Evolutionary conservation across 1,140 invertebrate genomes (phyloP).

Genomic region (Scaptomyza hsui): DNA sequence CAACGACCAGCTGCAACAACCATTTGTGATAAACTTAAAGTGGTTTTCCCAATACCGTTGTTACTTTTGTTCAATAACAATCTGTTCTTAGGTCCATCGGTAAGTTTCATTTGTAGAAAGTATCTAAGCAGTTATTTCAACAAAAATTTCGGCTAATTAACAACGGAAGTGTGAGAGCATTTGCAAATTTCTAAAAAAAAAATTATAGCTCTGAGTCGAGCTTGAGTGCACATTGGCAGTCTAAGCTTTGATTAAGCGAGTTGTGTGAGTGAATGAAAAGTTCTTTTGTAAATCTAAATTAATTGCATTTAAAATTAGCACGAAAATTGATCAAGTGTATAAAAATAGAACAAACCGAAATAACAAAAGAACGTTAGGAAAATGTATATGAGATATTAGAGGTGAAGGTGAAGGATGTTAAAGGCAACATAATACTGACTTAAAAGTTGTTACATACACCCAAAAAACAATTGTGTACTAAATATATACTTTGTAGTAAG

Average conservation of each 20-base stretch:
- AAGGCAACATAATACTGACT: background rate
- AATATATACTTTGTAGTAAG: no score
- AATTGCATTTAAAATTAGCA: conserved; percentile 72
- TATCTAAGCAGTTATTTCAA: background rate
- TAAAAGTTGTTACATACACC: background rate
- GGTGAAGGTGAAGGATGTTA: background rate
- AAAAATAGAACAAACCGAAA: conserved; percentile 52
- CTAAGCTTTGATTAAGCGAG: conserved; percentile 2
- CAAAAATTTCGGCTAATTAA: conserved; percentile 34
- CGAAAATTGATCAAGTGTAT: conserved; percentile 45
- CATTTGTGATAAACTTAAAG: conserved; percentile 2
- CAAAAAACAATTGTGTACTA: no score
- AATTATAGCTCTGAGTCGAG: conserved; percentile 45
- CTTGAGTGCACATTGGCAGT: conserved; percentile 48
- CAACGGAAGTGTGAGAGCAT: conserved; percentile 44
- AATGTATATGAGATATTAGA: background rate
- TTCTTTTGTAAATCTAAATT: conserved; percentile 51
- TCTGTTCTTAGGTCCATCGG: conserved; percentile 24
- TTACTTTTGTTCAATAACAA: background rate
- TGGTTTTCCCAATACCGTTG: background rate
- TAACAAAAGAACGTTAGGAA: background rate
- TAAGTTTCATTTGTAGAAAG: conserved; percentile 30
- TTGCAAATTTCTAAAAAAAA: conserved; percentile 36
- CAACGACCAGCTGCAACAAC: background rate
- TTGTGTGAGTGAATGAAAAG: conserved; percentile 22